Conservation (phyloP, 2,797 vertebrate genomes). For the Anomalospiza imberbis region DNA sequence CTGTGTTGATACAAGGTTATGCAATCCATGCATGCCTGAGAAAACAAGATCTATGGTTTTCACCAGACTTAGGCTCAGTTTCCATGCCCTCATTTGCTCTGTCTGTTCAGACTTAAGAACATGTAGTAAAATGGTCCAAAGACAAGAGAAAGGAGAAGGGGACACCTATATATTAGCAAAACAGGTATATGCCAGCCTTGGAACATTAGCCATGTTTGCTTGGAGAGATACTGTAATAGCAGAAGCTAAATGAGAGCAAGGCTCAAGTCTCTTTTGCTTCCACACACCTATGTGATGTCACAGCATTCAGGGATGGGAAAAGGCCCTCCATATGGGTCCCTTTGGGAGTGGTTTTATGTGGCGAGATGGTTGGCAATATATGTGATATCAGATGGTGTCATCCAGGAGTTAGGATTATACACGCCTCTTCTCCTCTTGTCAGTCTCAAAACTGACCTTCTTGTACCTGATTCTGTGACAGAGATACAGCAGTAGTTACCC, state of each 20-base stretch:
- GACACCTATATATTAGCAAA: not conserved
- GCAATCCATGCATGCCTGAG: not conserved
- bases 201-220: not conserved
- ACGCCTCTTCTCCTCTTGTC: not conserved
- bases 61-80: not conserved
- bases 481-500: not conserved
- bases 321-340: not conserved
- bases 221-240: not conserved
- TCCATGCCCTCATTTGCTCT: not conserved
- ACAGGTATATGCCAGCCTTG: not conserved
- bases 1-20: not conserved
- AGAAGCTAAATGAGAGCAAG: not conserved
- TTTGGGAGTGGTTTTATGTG: not conserved
- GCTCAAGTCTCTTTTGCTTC: not conserved
- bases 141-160: not conserved
- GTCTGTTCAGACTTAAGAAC: not conserved
- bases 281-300: rapidly evolving
- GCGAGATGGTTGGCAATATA: not conserved
- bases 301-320: not conserved
- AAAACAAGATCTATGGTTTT: not conserved
- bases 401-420: not conserved
- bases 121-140: not conserved
- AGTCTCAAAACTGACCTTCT: not conserved
- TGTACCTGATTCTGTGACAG: not conserved
- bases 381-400: not conserved